Evolutionary conservation across 2,113 vertebrate genomes (phyloP).

Genomic region (Prietella phreatophila): DNA sequence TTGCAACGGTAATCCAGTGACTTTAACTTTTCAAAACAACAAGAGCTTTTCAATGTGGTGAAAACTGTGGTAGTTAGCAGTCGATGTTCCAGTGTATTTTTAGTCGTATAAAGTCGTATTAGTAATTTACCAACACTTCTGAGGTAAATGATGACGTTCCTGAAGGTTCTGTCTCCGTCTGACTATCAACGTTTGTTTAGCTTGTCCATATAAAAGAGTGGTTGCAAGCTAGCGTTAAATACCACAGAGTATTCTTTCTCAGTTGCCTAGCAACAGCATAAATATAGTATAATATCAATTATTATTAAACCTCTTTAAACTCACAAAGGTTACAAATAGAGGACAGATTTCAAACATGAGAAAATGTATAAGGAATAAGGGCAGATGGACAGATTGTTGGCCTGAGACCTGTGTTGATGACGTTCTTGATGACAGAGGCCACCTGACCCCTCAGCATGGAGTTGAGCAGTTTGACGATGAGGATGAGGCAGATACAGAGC

Average conservation of each 20-base stretch:
- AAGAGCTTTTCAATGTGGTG: background rate
- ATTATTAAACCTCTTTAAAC: background rate
- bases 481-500: constrained; percentile 84
- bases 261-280: background rate
- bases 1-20: background rate
- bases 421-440: constrained; percentile 84
- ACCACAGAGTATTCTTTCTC: background rate
- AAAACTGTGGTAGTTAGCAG: background rate
- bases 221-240: background rate
- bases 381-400: background rate
- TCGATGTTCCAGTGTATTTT: background rate
- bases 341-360: no score
- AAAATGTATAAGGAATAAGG: background rate
- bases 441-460: constrained; percentile 92
- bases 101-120: background rate
- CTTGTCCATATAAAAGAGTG: background rate
- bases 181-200: background rate
- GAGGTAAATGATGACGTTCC: background rate
- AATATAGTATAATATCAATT: background rate
- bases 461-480: constrained; percentile 90
- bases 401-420: constrained; percentile 86
- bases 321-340: no score
- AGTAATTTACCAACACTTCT: background rate
- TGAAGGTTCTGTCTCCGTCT: background rate
- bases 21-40: background rate